These are phyloP conservation scores for Keiferia lycopersicella DNA, from an alignment of 2,888 invertebrate species.

Conservation along the genomic window DNA sequence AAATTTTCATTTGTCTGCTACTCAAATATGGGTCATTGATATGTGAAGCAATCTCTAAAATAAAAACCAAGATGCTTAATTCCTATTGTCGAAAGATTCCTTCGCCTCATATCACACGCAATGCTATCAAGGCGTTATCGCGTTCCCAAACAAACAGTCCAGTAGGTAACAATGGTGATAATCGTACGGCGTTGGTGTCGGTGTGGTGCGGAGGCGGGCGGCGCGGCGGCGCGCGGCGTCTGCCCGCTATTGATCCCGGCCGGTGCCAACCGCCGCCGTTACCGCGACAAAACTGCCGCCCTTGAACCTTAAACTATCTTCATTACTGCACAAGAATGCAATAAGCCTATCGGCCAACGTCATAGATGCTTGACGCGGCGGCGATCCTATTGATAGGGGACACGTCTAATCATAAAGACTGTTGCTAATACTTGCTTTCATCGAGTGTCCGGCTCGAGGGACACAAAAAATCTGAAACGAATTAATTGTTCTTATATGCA, in stretches of 20 bases:
- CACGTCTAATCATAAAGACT: background rate
- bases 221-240: conserved; percentile 71
- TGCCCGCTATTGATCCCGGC: conserved; percentile 73
- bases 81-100: background rate
- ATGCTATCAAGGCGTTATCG: conserved; percentile 42
- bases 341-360: conserved; percentile 24
- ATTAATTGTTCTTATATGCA: background rate
- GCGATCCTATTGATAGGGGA: background rate
- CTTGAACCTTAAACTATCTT: conserved; percentile 70
- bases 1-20: no score
- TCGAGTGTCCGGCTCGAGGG: background rate
- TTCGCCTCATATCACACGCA: conserved; percentile 25
- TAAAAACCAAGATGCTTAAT: background rate
- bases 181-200: conserved; percentile 41
- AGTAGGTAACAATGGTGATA: conserved; percentile 48
- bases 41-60: background rate
- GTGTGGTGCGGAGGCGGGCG: conserved; percentile 49
- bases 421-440: background rate
- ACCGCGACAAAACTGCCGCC: conserved; percentile 61
- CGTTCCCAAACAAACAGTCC: conserved; percentile 46
- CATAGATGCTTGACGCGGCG: conserved; percentile 6
- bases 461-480: background rate
- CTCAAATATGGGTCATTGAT: background rate
- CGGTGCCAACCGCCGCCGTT: conserved; percentile 62
- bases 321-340: conserved; percentile 55